Conservation (phyloP, 2,888 invertebrate genomes). For the Drosophila neotestacea region DNA sequence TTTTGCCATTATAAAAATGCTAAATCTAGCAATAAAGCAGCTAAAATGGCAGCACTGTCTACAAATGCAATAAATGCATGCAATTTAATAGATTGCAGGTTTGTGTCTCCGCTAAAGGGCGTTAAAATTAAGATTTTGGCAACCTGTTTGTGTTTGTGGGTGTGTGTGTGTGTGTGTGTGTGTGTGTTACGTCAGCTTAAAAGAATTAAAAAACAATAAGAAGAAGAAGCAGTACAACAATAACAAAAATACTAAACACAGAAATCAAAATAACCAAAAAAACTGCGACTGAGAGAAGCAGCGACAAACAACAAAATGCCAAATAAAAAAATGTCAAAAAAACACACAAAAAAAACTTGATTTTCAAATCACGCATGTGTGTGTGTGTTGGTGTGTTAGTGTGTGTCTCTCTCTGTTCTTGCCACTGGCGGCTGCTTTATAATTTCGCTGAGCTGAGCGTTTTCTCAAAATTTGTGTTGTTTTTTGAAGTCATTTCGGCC, state of each 20-base stretch:
- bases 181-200: conserved; percentile 42
- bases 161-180: conserved; percentile 6
- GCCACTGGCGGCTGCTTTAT: conserved; percentile 40
- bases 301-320: conserved; percentile 37
- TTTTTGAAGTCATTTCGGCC: conserved; percentile 64
- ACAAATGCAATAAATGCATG: conserved; percentile 7
- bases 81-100: conserved; percentile 21
- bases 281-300: conserved; percentile 22
- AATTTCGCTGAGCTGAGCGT: conserved; percentile 56
- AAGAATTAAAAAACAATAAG: conserved; percentile 17
- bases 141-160: conserved; percentile 30
- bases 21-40: too few species aligned
- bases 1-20: too few species aligned
- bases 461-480: conserved; percentile 33
- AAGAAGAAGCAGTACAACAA: too few species aligned
- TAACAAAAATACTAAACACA: conserved; percentile 17
- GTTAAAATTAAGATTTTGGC: conserved; percentile 26
- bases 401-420: conserved; percentile 30
- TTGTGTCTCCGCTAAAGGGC: conserved; percentile 41
- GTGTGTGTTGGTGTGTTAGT: conserved; percentile 5
- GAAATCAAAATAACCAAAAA: conserved; percentile 26
- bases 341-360: conserved; percentile 47
- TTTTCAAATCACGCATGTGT: conserved; percentile 27
- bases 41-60: too few species aligned
- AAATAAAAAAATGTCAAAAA: conserved; percentile 36